A percentile compares a stretch with the other conserved stretches of the same genome.
Evolutionary conservation across 2,888 invertebrate genomes (phyloP).

Genomic region (Malachius bipustulatus): DNA sequence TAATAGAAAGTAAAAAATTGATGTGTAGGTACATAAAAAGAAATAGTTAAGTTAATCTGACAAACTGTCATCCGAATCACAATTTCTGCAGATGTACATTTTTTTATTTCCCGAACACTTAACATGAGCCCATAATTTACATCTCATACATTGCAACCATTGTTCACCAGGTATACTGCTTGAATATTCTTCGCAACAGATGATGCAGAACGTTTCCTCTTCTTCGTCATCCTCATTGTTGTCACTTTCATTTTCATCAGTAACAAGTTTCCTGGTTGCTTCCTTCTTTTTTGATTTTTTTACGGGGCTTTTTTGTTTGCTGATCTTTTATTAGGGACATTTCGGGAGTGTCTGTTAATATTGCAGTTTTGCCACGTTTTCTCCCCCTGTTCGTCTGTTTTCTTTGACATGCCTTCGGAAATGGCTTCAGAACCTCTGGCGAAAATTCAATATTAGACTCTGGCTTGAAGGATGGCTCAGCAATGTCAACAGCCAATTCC

Average conservation of each 20-base stretch:
- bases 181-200: slow-evolving; percentile 6
- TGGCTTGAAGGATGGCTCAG: slow-evolving; percentile 9
- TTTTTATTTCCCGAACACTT: slow-evolving; percentile 4
- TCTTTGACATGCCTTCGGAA: slow-evolving; percentile 8
- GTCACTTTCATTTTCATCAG: slow-evolving; percentile 4
- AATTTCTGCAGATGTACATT: too few relatives aligned
- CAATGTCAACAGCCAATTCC: too few relatives aligned
- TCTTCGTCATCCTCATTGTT: slow-evolving; percentile 11
- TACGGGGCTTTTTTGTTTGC: too few relatives aligned
- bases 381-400: slow-evolving; percentile 6
- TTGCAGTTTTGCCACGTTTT: slow-evolving; percentile 8
- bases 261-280: too few relatives aligned
- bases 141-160: slow-evolving; percentile 8
- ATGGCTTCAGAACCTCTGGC: slow-evolving; percentile 4
- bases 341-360: slow-evolving; percentile 6
- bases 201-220: slow-evolving; percentile 11
- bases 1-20: too few relatives aligned
- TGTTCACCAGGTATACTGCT: slow-evolving; percentile 1
- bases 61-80: too few relatives aligned
- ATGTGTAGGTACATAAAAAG: too few relatives aligned
- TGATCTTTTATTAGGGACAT: too few relatives aligned
- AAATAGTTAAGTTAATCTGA: too few relatives aligned
- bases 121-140: slow-evolving; percentile 9
- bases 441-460: slow-evolving; percentile 7
- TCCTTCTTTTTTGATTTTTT: too few relatives aligned